Evolutionary conservation across 2,113 vertebrate species (phyloP).

Genomic region (Thryonomys swinderianus): DNA sequence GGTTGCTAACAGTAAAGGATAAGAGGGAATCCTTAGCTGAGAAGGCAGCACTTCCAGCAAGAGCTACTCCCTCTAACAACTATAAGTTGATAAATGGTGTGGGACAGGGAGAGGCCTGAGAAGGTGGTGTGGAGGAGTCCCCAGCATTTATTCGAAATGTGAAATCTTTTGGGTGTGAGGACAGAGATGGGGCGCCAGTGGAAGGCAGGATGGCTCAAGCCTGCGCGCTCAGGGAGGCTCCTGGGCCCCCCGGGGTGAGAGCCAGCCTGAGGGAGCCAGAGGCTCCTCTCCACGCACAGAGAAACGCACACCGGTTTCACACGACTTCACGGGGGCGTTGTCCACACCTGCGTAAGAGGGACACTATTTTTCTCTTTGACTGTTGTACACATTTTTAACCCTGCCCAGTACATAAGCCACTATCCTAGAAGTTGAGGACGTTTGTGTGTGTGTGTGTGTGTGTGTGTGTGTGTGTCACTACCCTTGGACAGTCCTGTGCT

Average conservation of each 20-base stretch:
- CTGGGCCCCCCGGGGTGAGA: no score
- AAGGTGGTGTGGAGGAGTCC: background rate
- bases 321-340: constrained; percentile 11
- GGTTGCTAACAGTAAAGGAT: constrained; percentile 47
- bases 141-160: constrained; percentile 3
- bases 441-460: no score
- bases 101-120: constrained; percentile 1
- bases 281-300: no score
- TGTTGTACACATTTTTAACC: background rate
- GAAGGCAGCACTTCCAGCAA: constrained; percentile 54
- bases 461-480: constrained; percentile 67
- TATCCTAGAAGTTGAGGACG: background rate
- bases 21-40: constrained; percentile 64
- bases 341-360: background rate
- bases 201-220: no score
- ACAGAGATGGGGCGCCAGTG: background rate
- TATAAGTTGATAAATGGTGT: constrained; percentile 64
- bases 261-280: no score
- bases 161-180: background rate
- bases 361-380: background rate
- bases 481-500: constrained; percentile 76
- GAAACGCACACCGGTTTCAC: background rate
- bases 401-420: constrained; percentile 61
- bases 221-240: no score
- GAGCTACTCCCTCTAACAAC: constrained; percentile 75